Evolutionary conservation across 2,113 vertebrate species (phyloP), one percentile per base, ranked within the genome.

Genomic region (Gymnobelideus leadbeateri): DNA sequence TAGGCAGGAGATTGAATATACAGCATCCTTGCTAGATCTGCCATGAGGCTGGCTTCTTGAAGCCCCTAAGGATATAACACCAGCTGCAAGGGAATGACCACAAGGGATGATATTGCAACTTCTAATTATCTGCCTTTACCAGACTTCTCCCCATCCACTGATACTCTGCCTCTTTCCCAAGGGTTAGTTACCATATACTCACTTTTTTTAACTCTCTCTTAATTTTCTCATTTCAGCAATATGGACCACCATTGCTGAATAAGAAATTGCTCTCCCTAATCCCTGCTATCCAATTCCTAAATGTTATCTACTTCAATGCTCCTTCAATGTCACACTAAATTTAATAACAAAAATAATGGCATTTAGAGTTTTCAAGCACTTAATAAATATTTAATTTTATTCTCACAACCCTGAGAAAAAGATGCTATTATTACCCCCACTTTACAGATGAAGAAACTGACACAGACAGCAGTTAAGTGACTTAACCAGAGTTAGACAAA

Each of bases 401-500:
- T 55, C 54, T 68, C 31, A 68, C 61, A 68, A 68, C 14, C 31
- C 61, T 37, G 61, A 12, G 5, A 37, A 31, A 68, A 26, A 55
- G 54, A 25, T 55, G 54, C 25, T 26, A 55, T 55, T 8, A 14
- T 68, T 68, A 37, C 14, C 9, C 55, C 26, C 26, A 61, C 24
- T 68, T 68, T 68, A 14, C 28, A 37, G 57, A 68, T 37, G 28
- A 68, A 68, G 25, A 68, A 68, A 68, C 12, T 31, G 57, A 68
- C 2, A 37, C 11, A 37, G 16, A 68, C 28, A 28, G 11, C 57
- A 4, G 8, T 89, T 90, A 92, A 89, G 26, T 28, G 51, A 94
- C 89, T 92, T 94, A 3, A 52, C 50, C 50, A 54, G 61, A 26
- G 21, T 91, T 92, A 94, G 37, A 92, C 53, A 90, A 53, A 16